Conservation (phyloP, 2,113 vertebrate species). For the Serilophus lunatus region DNA sequence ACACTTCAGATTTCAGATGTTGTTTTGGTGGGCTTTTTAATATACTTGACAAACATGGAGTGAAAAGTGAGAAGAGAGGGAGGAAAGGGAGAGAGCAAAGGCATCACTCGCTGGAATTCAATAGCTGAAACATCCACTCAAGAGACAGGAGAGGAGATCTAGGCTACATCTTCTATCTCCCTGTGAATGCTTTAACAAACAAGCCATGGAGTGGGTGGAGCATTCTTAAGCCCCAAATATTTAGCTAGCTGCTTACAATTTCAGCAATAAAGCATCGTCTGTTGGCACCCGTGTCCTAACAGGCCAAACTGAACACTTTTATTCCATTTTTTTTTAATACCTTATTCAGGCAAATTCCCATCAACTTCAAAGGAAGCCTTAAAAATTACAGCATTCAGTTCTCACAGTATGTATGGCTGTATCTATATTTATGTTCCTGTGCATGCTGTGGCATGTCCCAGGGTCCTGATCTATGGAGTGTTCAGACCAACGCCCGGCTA, state of each 20-base stretch:
- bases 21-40: not conserved
- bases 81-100: not conserved
- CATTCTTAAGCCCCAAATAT: not conserved
- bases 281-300: slow-evolving; percentile 14
- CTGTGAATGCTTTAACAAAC: not conserved
- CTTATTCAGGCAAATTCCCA: slow-evolving; percentile 6
- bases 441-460: not conserved
- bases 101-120: not conserved
- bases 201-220: not conserved
- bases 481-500: not conserved
- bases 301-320: not conserved
- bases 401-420: not conserved
- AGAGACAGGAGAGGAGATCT: not conserved
- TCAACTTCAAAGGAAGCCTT: slow-evolving; percentile 33
- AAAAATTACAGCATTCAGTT: not conserved
- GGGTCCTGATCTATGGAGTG: not conserved
- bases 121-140: not conserved
- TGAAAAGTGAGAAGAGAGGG: not conserved
- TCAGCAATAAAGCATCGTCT: not conserved
- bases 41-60: not conserved
- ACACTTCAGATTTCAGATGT: not conserved
- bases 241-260: slow-evolving; percentile 6
- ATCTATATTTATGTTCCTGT: not conserved
- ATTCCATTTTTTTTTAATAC: not conserved
- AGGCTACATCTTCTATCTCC: not conserved